These are phyloP conservation scores for Athetis lepigone DNA, from an alignment of 2,888 invertebrate genomes.

Conservation along the genomic window DNA sequence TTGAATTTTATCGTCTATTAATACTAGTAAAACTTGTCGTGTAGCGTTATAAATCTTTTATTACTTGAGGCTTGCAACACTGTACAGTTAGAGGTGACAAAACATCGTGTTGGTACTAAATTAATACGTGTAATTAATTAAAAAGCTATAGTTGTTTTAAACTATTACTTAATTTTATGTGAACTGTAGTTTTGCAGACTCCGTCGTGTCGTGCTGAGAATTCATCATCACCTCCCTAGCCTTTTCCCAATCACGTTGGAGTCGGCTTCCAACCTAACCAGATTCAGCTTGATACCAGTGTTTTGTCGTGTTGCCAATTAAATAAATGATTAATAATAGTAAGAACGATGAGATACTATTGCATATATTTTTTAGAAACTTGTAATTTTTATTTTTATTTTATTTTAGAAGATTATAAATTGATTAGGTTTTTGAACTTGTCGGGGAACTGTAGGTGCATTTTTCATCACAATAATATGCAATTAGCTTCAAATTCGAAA, in stretches of 20 bases:
- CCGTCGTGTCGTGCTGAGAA: neutral
- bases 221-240: too few relatives aligned
- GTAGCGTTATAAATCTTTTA: constrained; percentile 48
- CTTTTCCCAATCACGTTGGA: too few relatives aligned
- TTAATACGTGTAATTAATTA: neutral
- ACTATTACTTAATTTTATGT: neutral
- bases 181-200: neutral
- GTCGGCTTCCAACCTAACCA: too few relatives aligned
- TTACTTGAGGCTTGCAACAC: constrained; percentile 40
- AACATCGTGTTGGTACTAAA: constrained; percentile 17
- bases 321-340: too few relatives aligned
- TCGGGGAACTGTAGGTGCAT: neutral
- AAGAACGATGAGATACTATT: too few relatives aligned
- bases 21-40: constrained; percentile 46
- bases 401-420: neutral
- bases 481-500: constrained; percentile 17
- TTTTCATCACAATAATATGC: neutral
- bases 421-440: constrained; percentile 8
- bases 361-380: too few relatives aligned
- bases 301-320: too few relatives aligned
- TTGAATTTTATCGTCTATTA: constrained; percentile 46
- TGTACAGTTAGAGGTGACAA: constrained; percentile 38
- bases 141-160: neutral
- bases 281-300: too few relatives aligned
- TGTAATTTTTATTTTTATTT: too few relatives aligned